phyloP scores from a whole-genome alignment of 2,888 invertebrate genomes.

The Phaedon cochleariae region DNA sequence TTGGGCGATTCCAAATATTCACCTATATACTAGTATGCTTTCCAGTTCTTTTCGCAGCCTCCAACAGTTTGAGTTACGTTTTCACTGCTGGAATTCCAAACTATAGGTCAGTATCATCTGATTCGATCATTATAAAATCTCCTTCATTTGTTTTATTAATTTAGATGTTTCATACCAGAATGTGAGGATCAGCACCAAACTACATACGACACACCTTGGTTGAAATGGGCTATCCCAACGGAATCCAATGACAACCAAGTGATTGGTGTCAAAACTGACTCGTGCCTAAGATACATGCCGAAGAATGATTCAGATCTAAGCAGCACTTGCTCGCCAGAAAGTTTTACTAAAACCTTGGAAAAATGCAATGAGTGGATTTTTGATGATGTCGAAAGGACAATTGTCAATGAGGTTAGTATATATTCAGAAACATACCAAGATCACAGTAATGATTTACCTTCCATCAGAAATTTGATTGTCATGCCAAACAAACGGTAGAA shows the following conservation, averaged over 20 bases:
- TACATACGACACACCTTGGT: conserved; percentile 61
- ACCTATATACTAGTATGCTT: conserved; percentile 68
- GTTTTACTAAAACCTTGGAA: conserved; percentile 58
- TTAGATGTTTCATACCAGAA: conserved; percentile 65
- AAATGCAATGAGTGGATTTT: conserved; percentile 66
- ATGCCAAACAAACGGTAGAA: too few species aligned
- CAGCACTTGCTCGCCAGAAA: conserved; percentile 55
- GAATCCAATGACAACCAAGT: conserved; percentile 39
- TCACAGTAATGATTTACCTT: neutral
- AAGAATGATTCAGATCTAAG: neutral
- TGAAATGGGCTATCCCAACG: conserved; percentile 64
- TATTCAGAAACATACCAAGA: too few species aligned
- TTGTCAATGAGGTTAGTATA: conserved; percentile 67
- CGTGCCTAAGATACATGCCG: conserved; percentile 54
- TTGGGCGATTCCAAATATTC: conserved; percentile 67
- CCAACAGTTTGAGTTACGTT: conserved; percentile 70
- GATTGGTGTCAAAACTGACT: conserved; percentile 53
- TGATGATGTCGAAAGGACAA: conserved; percentile 64
- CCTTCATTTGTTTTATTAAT: too few species aligned
- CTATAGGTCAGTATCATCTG: conserved; percentile 66
- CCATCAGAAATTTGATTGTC: too few species aligned
- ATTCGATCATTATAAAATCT: too few species aligned
- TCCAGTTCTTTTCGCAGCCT: conserved; percentile 69
- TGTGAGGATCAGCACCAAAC: conserved; percentile 63
- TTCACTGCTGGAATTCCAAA: conserved; percentile 69